A percentile compares a stretch with the other conserved stretches of the same genome.
phyloP scores from a whole-genome alignment of 2,888 invertebrate species.

The Oconnorella tubifera region DNA sequence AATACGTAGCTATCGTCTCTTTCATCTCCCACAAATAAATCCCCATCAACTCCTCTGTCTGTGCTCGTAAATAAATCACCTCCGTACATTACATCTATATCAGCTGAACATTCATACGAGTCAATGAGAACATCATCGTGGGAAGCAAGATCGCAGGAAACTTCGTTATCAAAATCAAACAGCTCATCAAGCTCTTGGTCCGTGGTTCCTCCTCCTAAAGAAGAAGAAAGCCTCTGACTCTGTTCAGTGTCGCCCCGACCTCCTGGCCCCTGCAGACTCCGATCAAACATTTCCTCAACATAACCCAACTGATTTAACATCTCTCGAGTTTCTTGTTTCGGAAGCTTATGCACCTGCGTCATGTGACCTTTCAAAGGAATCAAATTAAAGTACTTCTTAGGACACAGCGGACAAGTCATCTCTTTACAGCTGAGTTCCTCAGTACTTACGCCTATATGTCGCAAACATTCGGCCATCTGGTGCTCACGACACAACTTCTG shows the following conservation, averaged over 20 bases:
- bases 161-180: slow-evolving; percentile 17
- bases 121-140: slow-evolving; percentile 7
- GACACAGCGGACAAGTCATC: slow-evolving; percentile 24
- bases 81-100: neutral
- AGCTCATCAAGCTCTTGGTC: neutral
- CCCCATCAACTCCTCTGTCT: no score
- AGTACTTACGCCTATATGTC: slow-evolving; percentile 24
- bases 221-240: neutral
- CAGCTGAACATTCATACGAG: neutral
- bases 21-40: no score
- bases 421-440: slow-evolving; percentile 25
- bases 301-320: slow-evolving; percentile 24
- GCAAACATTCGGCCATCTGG: slow-evolving; percentile 28
- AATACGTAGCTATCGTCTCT: no score
- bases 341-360: slow-evolving; percentile 27
- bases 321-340: slow-evolving; percentile 20
- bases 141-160: slow-evolving; percentile 2
- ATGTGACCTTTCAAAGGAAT: slow-evolving; percentile 29
- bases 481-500: slow-evolving; percentile 31
- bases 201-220: no score
- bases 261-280: neutral
- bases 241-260: neutral
- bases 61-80: neutral
- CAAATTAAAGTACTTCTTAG: slow-evolving; percentile 27
- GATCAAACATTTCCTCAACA: slow-evolving; percentile 13